Percentiles rank a stretch among this genome's conserved stretches.
Evolutionary conservation across 2,888 invertebrate genomes (phyloP).

Genomic region (Drosophila helvetica): DNA sequence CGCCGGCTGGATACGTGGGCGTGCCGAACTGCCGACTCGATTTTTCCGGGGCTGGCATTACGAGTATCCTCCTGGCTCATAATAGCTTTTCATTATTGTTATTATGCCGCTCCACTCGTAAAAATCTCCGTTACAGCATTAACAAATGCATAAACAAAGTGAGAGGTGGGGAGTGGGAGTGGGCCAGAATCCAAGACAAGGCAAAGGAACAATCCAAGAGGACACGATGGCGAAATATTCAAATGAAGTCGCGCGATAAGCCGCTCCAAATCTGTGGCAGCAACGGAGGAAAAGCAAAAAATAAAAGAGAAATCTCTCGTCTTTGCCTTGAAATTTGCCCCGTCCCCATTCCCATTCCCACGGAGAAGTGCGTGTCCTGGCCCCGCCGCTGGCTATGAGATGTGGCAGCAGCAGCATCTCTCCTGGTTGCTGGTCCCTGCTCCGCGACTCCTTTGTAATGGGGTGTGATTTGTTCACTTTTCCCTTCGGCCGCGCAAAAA

Average conservation of each 20-base stretch:
- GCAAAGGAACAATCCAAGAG: background rate
- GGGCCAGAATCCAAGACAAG: slow-evolving; percentile 32
- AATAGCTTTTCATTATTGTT: slow-evolving; percentile 83
- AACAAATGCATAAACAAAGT: slow-evolving; percentile 82
- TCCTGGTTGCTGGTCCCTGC: background rate
- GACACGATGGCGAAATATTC: slow-evolving; percentile 70
- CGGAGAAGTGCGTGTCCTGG: slow-evolving; percentile 53
- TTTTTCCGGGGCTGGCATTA: slow-evolving; percentile 62
- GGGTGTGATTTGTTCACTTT: slow-evolving; percentile 81
- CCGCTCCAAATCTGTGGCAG: slow-evolving; percentile 83
- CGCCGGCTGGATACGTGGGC: slow-evolving; percentile 40
- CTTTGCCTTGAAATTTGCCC: slow-evolving; percentile 33
- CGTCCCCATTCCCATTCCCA: background rate
- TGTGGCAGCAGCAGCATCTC: background rate
- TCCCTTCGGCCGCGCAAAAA: slow-evolving; percentile 48
- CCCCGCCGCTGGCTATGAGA: slow-evolving; percentile 7
- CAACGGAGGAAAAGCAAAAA: slow-evolving; percentile 54
- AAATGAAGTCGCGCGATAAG: slow-evolving; percentile 83
- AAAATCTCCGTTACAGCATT: slow-evolving; percentile 82
- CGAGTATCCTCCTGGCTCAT: slow-evolving; percentile 73
- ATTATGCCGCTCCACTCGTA: slow-evolving; percentile 77
- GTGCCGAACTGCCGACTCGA: slow-evolving; percentile 54
- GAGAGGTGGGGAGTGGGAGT: slow-evolving; percentile 19
- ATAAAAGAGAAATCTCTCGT: slow-evolving; percentile 2
- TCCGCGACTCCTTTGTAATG: slow-evolving; percentile 63